phyloP scores from a whole-genome alignment of 2,113 vertebrate genomes.

The Antennarius striatus region DNA sequence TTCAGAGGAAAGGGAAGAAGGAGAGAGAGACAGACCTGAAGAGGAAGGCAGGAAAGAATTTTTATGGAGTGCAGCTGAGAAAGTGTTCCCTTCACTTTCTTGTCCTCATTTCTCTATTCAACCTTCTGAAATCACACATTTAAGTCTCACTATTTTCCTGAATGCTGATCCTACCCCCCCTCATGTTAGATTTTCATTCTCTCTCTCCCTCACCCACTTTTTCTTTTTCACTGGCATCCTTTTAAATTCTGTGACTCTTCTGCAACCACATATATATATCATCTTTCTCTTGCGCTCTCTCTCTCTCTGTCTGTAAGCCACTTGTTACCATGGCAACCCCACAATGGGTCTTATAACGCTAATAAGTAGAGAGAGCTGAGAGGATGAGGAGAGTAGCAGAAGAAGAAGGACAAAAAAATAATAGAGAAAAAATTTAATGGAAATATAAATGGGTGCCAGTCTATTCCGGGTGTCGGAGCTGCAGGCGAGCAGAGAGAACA shows the following conservation, averaged over 20 bases:
- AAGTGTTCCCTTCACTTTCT: constrained; percentile 32
- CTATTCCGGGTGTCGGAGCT: constrained; percentile 58
- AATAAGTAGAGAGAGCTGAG: constrained; percentile 68
- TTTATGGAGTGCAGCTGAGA: constrained; percentile 44
- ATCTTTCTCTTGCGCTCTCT: constrained; percentile 15
- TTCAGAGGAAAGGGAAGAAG: background rate
- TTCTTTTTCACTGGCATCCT: constrained; percentile 55
- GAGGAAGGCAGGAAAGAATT: constrained; percentile 51
- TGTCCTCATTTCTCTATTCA: constrained; percentile 55
- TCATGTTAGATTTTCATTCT: constrained; percentile 12
- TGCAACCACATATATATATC: constrained; percentile 59
- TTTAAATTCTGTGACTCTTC: constrained; percentile 61
- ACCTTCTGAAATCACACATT: constrained; percentile 50
- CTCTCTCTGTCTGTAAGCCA: constrained; percentile 54
- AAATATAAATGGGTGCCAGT: constrained; percentile 51
- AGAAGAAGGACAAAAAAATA: constrained; percentile 16
- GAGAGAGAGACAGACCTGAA: constrained; percentile 23
- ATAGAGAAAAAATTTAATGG: constrained; percentile 29
- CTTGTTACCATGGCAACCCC: constrained; percentile 80
- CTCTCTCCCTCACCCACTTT: constrained; percentile 41
- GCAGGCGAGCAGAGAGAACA: background rate
- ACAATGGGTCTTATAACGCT: constrained; percentile 76
- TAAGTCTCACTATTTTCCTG: constrained; percentile 38
- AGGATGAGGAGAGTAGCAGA: constrained; percentile 38
- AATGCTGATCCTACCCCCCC: constrained; percentile 23